Base-by-base conservation (phyloP, 2,888 invertebrate species). In the Sarcophaga caerulescens region DNA sequence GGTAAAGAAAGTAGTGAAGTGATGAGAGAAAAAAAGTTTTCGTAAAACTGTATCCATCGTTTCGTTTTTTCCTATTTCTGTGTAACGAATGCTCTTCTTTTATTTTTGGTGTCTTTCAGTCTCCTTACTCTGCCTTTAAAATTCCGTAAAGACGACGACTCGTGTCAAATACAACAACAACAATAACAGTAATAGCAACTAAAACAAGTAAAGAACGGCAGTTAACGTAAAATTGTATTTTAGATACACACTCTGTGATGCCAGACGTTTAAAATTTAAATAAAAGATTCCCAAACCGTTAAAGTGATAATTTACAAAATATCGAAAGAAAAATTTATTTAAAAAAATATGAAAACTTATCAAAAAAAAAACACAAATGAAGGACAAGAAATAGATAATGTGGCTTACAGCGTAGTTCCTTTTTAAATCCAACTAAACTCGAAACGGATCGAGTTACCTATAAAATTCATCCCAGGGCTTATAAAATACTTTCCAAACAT, bases 191-290 rank as follows among this genome's bases (percentile, higher is more conserved):
- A 60, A 66, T 1, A 14, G 4, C 11, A 44, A 60, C 57, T 63
- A 81, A 14, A 66, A 69, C 23, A 84, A 78, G 69, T 47, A 84
- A 78, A 74, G 47, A 75, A 79, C 70, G 79, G 70, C 75, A 84
- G 84, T 84, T 84, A 84, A 75, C 84, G 84, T 84, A 78, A 84
- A 84, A 70, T 74, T 84, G 74, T 79, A 52, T 77, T 69, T 74
- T 35, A 75, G 69, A 84, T 79, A 84, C 84, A 79, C 12, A 70
- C 45, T 44, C 3, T 19, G 76, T 47, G 76, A 70, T 84, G 70
- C 82, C 77, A 79, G 12, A n/a, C 12, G 17, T 52, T 52, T 12
- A 12, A 12, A 52, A 17, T 52, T 0, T 4, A 14, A n/a, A n/a
- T n/a, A n/a, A n/a, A 3, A 4, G 5, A 17, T 52, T 52, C 17